phyloP scores from a whole-genome alignment of 1,140 invertebrate species.

The Atta texana region DNA sequence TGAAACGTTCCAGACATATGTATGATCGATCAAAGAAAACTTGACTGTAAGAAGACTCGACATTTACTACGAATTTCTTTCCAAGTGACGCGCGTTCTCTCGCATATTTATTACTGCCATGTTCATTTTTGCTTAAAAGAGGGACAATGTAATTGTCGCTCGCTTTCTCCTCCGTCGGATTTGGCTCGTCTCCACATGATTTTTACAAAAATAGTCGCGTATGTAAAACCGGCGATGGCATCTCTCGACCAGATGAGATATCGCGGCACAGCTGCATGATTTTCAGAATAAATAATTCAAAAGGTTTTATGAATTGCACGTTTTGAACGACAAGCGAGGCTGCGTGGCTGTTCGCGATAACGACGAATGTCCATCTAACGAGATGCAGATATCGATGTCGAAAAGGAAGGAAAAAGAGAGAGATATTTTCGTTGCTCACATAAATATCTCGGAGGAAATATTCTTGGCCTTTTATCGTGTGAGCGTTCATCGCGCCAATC shows the following conservation, averaged over 20 bases:
- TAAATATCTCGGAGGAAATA: slow-evolving; percentile 42
- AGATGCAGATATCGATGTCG: slow-evolving; percentile 25
- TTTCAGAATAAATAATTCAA: slow-evolving; percentile 38
- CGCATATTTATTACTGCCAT: slow-evolving; percentile 16
- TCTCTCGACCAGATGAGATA: not conserved
- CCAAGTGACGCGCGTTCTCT: not conserved
- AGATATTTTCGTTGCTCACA: slow-evolving; percentile 19
- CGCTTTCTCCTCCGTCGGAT: not conserved
- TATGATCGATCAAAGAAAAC: not conserved
- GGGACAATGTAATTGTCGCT: not conserved
- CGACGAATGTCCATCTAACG: not conserved
- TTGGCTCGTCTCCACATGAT: not conserved
- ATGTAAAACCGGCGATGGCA: not conserved
- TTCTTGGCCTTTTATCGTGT: slow-evolving; percentile 37
- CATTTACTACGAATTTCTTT: slow-evolving; percentile 15
- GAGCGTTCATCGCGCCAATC: slow-evolving; percentile 44
- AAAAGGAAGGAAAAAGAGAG: slow-evolving; percentile 2
- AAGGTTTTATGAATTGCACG: not conserved
- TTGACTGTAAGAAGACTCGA: not conserved
- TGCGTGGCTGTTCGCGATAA: not conserved
- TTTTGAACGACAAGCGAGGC: not conserved
- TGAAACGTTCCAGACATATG: slow-evolving; percentile 4
- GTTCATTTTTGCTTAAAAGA: not conserved
- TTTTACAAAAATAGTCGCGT: not conserved
- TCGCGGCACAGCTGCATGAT: not conserved